phyloP scores from a whole-genome alignment of 2,888 invertebrate species.

The Cephus rjabovi region DNA sequence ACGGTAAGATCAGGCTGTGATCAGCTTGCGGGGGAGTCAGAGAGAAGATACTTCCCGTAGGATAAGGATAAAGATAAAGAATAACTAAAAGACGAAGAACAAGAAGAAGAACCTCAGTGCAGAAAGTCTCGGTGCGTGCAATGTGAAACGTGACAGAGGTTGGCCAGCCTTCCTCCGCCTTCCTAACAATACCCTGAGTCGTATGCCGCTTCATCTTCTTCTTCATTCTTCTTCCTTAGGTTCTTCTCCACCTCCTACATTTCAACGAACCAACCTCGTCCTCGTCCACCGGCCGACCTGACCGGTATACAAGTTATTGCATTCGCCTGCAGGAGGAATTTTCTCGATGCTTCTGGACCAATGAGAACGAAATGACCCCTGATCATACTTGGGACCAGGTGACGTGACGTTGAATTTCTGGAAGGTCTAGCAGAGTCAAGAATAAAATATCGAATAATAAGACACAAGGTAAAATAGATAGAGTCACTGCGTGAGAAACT shows the following conservation, averaged over 20 bases:
- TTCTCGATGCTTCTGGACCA: slow-evolving; percentile 24
- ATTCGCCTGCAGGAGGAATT: slow-evolving; percentile 19
- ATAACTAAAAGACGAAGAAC: neutral
- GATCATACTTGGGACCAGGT: slow-evolving; percentile 22
- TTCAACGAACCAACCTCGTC: slow-evolving; percentile 1
- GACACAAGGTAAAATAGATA: neutral
- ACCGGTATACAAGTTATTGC: slow-evolving; percentile 1
- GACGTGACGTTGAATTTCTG: slow-evolving; percentile 12
- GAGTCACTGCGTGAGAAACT: neutral
- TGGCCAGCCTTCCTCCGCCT: slow-evolving; percentile 40
- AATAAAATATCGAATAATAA: neutral
- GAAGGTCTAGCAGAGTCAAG: neutral
- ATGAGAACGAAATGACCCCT: slow-evolving; percentile 46
- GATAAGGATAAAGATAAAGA: slow-evolving; percentile 17
- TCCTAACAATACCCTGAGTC: slow-evolving; percentile 56
- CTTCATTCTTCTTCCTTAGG: slow-evolving; percentile 21
- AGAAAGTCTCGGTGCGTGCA: slow-evolving; percentile 61
- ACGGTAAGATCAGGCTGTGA: slow-evolving; percentile 55
- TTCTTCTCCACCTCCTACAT: slow-evolving; percentile 23
- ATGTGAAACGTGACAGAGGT: slow-evolving; percentile 63
- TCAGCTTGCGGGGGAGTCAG: slow-evolving; percentile 43
- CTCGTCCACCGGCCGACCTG: neutral
- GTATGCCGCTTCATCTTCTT: slow-evolving; percentile 27
- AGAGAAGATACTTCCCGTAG: slow-evolving; percentile 13
- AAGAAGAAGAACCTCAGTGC: slow-evolving; percentile 27